A percentile compares a stretch with the other conserved stretches of the same genome.
Conservation (phyloP, 1,140 invertebrate species). For the Batillaria attramentaria region DNA sequence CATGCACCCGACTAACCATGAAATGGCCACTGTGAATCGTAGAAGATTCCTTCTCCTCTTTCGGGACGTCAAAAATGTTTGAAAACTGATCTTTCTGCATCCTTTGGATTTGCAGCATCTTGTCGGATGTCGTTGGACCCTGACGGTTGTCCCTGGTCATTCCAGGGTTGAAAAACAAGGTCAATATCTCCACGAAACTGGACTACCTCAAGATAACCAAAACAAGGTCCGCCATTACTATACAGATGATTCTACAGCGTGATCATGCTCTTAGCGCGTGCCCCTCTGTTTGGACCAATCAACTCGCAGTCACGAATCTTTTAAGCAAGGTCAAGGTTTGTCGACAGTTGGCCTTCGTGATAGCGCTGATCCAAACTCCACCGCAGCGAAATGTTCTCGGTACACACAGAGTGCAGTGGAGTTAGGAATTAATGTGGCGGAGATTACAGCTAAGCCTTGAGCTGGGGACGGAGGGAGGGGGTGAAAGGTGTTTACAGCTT, state of each 20-base stretch:
- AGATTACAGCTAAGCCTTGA: too few relatives aligned
- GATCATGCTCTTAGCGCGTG: constrained; percentile 21
- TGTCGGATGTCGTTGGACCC: constrained; percentile 17
- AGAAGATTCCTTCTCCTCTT: constrained; percentile 27
- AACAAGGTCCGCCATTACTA: constrained; percentile 24
- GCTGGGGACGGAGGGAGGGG: too few relatives aligned
- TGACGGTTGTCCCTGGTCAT: constrained; percentile 40
- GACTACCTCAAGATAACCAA: neutral
- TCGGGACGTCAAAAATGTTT: constrained; percentile 19
- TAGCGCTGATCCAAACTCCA: too few relatives aligned
- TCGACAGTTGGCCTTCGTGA: too few relatives aligned
- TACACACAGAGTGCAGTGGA: too few relatives aligned
- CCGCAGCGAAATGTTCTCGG: too few relatives aligned
- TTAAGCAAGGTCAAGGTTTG: constrained; percentile 5
- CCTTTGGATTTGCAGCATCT: constrained; percentile 42
- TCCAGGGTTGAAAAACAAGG: neutral
- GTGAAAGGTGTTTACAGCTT: too few relatives aligned
- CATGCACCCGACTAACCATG: constrained; percentile 95
- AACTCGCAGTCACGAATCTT: neutral
- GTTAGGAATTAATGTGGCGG: too few relatives aligned
- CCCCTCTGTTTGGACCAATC: constrained; percentile 12
- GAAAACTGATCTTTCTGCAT: neutral
- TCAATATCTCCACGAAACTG: neutral
- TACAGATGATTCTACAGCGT: neutral
- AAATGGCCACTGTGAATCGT: constrained; percentile 96